Conservation (phyloP, 2,888 invertebrate genomes). For the Amblyteles armatorius region DNA sequence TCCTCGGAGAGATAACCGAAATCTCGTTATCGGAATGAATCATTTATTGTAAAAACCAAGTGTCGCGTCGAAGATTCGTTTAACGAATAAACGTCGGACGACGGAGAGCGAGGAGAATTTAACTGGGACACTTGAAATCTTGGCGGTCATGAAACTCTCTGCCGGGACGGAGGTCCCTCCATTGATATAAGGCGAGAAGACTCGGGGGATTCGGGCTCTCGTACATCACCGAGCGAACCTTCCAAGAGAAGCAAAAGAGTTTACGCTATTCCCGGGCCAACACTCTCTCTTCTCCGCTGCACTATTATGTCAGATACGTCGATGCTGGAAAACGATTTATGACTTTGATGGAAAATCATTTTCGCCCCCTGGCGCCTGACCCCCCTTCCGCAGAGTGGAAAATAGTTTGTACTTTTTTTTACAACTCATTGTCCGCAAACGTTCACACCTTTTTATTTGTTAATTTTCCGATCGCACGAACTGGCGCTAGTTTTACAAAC, state of each 20-base stretch:
- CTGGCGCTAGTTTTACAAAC: too few relatives aligned
- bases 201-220: conserved; percentile 15
- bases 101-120: conserved; percentile 3
- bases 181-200: conserved; percentile 34
- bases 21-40: conserved; percentile 40
- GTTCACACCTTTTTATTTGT: too few relatives aligned
- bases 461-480: too few relatives aligned
- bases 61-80: conserved; percentile 31
- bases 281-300: not conserved
- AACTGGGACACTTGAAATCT: conserved; percentile 31
- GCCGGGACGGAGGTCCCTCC: conserved; percentile 9
- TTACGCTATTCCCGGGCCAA: conserved; percentile 5
- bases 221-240: conserved; percentile 35
- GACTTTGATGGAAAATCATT: not conserved
- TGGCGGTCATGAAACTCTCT: conserved; percentile 30
- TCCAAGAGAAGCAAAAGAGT: conserved; percentile 36
- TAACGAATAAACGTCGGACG: conserved; percentile 2
- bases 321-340: conserved; percentile 31
- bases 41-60: conserved; percentile 44
- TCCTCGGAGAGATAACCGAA: conserved; percentile 17
- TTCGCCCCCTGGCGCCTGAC: not conserved
- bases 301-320: conserved; percentile 40
- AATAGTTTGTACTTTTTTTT: too few relatives aligned
- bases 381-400: not conserved
- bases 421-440: too few relatives aligned